These are phyloP conservation scores for Dicyema japonicum DNA, from an alignment of 1,140 invertebrate genomes.

Conservation along the genomic window DNA sequence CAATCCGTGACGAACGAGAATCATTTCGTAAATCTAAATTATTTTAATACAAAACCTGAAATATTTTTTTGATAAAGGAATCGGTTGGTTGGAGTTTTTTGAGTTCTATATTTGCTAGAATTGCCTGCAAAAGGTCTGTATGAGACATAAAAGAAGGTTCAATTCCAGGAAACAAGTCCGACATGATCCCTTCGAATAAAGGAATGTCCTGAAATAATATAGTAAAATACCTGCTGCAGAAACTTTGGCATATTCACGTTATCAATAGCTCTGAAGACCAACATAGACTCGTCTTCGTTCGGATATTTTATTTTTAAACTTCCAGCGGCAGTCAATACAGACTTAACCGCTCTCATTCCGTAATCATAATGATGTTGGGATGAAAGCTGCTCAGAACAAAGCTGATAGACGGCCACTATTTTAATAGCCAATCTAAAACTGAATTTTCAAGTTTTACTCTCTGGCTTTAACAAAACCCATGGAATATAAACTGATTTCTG, in stretches of 20 bases:
- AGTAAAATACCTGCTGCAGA: slow-evolving; percentile 12
- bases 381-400: slow-evolving; percentile 21
- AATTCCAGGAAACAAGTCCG: slow-evolving; percentile 20
- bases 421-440: slow-evolving; percentile 15
- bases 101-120: slow-evolving; percentile 17
- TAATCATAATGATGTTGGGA: slow-evolving; percentile 24
- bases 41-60: slow-evolving; percentile 12
- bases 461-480: slow-evolving; percentile 20
- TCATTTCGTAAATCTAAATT: slow-evolving; percentile 20
- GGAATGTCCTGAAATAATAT: slow-evolving; percentile 17
- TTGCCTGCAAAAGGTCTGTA: slow-evolving; percentile 15
- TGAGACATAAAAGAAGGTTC: slow-evolving; percentile 28
- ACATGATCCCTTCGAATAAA: slow-evolving; percentile 20
- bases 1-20: slow-evolving; percentile 26
- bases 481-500: slow-evolving; percentile 19
- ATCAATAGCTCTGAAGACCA: slow-evolving; percentile 20
- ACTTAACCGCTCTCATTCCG: slow-evolving; percentile 22
- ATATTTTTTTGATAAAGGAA: slow-evolving; percentile 19
- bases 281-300: slow-evolving; percentile 15
- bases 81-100: slow-evolving; percentile 13
- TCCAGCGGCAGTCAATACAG: slow-evolving; percentile 20
- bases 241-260: slow-evolving; percentile 22
- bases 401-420: slow-evolving; percentile 20
- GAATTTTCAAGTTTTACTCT: slow-evolving; percentile 8
- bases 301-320: slow-evolving; percentile 19